Evolutionary conservation across 2,888 invertebrate species (phyloP).

Genomic region (Polyommatus icarus): DNA sequence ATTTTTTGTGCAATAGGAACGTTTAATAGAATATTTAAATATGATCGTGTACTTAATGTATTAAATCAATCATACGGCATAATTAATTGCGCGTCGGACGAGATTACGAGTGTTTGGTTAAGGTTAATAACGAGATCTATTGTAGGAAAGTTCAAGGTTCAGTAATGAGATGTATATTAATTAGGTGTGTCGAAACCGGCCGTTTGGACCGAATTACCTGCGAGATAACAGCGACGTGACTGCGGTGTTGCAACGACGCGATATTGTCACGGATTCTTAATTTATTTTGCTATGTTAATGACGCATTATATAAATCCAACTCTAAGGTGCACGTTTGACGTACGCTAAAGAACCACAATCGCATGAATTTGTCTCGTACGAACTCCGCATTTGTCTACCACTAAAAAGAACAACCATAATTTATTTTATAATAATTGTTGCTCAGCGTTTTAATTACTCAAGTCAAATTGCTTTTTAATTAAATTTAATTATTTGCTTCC

Average conservation of each 20-base stretch:
- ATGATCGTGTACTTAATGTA: conserved; percentile 75
- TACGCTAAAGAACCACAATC: conserved; percentile 6
- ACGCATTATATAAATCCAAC: conserved; percentile 40
- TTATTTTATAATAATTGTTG: not conserved
- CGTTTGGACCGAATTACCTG: conserved; percentile 58
- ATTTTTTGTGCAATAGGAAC: conserved; percentile 73
- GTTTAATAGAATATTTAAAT: conserved; percentile 77
- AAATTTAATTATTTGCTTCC: conserved; percentile 33
- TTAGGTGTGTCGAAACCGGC: conserved; percentile 66
- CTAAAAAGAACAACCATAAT: not conserved
- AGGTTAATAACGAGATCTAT: conserved; percentile 69
- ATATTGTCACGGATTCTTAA: conserved; percentile 44
- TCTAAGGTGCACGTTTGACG: conserved; percentile 36
- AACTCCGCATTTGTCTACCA: not conserved
- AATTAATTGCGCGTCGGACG: conserved; percentile 72
- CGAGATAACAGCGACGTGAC: conserved; percentile 63
- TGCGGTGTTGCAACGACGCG: conserved; percentile 48
- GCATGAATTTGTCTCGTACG: not conserved
- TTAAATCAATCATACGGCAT: conserved; percentile 78
- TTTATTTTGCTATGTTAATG: conserved; percentile 43
- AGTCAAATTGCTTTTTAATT: conserved; percentile 28
- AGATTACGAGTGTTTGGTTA: conserved; percentile 62
- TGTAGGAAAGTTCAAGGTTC: conserved; percentile 78
- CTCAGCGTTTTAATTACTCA: conserved; percentile 20
- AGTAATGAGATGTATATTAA: conserved; percentile 73